Base-by-base conservation (phyloP, 1,140 invertebrate genomes). In the Drosophila dunni region DNA sequence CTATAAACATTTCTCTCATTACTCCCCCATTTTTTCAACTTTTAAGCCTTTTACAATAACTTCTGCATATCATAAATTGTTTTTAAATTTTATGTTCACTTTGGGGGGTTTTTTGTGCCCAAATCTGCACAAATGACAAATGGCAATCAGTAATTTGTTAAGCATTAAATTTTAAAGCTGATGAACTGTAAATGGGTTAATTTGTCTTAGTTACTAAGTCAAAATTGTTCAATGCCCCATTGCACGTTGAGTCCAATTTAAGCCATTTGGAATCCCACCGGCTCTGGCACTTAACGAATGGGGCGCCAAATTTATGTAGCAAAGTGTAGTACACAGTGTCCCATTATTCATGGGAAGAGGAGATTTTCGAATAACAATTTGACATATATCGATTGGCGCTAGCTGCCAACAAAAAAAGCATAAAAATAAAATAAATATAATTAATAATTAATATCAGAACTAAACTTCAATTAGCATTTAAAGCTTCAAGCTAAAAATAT, bases 191-290 rank as follows among this genome's bases (percentile, higher is more conserved):
- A 70, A 68, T 75, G 58, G 65, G 81, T 85, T 84, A 69, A 81
- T 78, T 85, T 85, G 82, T 86, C 81, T 85, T 86, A 85, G 81
- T 75, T 78, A 17, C 9, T 84, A 85, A 84, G 81, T 85, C 81
- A 69, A 79, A 84, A 84, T 84, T 84, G 81, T 80, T 81, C 77
- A 51, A 82, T 84, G 75, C 61, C 69, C 56, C 60, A 65, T 72
- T 71, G 29, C 24, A 44, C 7, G n/a, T 48, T 80, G 80, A 84
- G 77, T 34, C 57, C 34, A 40, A 44, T 20, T 33, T 84, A 75
- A 83, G 77, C 66, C 57, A 20, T 13, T 13, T 11, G 57, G 24
- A 78, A 46, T 61, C 78, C 51, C 34, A 29, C 34, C 17, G 20
- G n/a, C 53, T 57, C 44, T 83, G 71, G 77, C 77, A 85, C 65